These are phyloP conservation scores for Turritopsis rubra DNA, from an alignment of 30 jellyfish, hydroid and myxozoan species.

Conservation along the genomic window DNA sequence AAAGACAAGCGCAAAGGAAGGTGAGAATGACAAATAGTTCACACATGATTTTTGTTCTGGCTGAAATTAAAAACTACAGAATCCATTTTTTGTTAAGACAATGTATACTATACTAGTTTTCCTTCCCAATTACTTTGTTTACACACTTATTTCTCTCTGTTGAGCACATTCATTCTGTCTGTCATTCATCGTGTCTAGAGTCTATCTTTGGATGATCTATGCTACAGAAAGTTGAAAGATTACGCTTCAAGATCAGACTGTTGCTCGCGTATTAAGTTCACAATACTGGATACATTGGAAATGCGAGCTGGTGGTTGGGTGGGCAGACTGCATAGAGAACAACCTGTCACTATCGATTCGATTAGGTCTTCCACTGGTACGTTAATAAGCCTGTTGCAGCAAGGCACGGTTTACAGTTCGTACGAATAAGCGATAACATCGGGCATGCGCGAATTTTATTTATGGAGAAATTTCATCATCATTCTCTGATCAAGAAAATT, in stretches of 20 bases:
- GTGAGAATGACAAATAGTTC: not conserved
- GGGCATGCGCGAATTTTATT: too few relatives aligned
- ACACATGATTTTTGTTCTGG: too few relatives aligned
- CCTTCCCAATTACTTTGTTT: too few relatives aligned
- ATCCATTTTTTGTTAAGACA: too few relatives aligned
- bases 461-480: too few relatives aligned
- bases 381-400: not conserved
- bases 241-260: not conserved
- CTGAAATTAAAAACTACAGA: too few relatives aligned
- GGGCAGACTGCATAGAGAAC: not conserved
- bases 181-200: too few relatives aligned
- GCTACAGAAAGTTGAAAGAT: not conserved
- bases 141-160: too few relatives aligned
- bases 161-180: too few relatives aligned
- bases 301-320: not conserved
- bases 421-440: too few relatives aligned
- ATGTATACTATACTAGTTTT: too few relatives aligned
- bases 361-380: not conserved
- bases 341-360: not conserved
- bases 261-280: not conserved
- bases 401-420: not conserved
- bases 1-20: not conserved
- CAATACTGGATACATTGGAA: slow-evolving; percentile 7
- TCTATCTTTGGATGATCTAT: not conserved
- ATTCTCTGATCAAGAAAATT: too few relatives aligned